Percentiles rank a stretch among this genome's conserved stretches.
Evolutionary conservation across 1,140 invertebrate species (phyloP).

Genomic region (Halyomorpha halys): DNA sequence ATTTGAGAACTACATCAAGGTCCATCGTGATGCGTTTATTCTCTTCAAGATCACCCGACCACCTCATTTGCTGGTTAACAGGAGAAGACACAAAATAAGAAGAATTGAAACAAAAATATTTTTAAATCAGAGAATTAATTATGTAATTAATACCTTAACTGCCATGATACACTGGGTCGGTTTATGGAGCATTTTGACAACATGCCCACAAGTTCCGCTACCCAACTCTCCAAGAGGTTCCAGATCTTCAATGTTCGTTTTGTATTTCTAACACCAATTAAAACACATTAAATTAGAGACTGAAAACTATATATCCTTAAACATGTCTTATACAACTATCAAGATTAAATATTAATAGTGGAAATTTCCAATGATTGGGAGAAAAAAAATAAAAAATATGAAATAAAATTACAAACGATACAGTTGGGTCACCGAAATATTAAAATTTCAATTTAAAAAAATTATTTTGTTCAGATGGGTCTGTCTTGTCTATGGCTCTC

Average conservation of each 20-base stretch:
- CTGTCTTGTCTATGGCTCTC: too few species aligned
- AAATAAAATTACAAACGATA: too few species aligned
- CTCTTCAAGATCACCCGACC: constrained; percentile 91
- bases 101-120: neutral
- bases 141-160: constrained; percentile 61
- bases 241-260: constrained; percentile 76
- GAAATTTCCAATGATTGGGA: too few species aligned
- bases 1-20: constrained; percentile 91
- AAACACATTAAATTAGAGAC: constrained; percentile 15
- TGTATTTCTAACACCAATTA: constrained; percentile 46
- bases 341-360: too few species aligned
- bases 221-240: constrained; percentile 83
- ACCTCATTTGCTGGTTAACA: constrained; percentile 80
- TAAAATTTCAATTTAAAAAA: too few species aligned
- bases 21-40: constrained; percentile 98
- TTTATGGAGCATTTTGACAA: constrained; percentile 90
- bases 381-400: too few species aligned
- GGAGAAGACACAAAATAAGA: neutral
- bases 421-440: too few species aligned
- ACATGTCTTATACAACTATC: too few species aligned
- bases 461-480: too few species aligned
- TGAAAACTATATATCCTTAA: too few species aligned
- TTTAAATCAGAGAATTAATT: neutral
- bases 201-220: constrained; percentile 93
- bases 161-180: constrained; percentile 77